Evolutionary conservation across 2,113 vertebrate species (phyloP).

Genomic region (Rhynchomys soricoides): DNA sequence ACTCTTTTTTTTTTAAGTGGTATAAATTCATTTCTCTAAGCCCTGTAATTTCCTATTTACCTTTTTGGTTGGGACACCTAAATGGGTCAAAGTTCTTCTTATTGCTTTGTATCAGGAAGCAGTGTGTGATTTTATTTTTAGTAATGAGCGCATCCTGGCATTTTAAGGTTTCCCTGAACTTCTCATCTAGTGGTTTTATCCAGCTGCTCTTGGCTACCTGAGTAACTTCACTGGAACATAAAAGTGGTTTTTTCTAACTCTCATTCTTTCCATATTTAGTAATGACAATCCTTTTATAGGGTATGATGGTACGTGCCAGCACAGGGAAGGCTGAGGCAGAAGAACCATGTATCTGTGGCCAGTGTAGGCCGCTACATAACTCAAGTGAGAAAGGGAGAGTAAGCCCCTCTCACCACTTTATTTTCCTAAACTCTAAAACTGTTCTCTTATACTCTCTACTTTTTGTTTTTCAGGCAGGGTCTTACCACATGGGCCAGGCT

Average conservation of each 20-base stretch:
- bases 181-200: conserved; percentile 49
- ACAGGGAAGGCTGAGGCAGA: neutral
- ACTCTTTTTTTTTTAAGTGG: neutral
- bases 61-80: conserved; percentile 15
- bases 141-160: neutral
- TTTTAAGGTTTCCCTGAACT: conserved; percentile 13
- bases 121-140: neutral
- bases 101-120: neutral
- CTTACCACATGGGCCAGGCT: neutral
- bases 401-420: neutral
- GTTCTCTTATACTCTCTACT: neutral
- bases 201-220: neutral
- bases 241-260: neutral
- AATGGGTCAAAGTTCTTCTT: neutral
- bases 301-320: neutral
- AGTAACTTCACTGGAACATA: conserved; percentile 24
- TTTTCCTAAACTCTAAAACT: conserved; percentile 45
- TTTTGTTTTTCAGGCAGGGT: neutral
- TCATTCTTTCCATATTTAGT: neutral
- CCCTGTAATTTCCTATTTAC: neutral
- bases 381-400: neutral
- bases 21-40: neutral
- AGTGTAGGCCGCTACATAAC: neutral
- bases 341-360: too few relatives aligned
- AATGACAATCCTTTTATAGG: neutral